These are phyloP conservation scores for Nyctibius bracteatus DNA, from an alignment of 2,113 vertebrate genomes.

Conservation along the genomic window DNA sequence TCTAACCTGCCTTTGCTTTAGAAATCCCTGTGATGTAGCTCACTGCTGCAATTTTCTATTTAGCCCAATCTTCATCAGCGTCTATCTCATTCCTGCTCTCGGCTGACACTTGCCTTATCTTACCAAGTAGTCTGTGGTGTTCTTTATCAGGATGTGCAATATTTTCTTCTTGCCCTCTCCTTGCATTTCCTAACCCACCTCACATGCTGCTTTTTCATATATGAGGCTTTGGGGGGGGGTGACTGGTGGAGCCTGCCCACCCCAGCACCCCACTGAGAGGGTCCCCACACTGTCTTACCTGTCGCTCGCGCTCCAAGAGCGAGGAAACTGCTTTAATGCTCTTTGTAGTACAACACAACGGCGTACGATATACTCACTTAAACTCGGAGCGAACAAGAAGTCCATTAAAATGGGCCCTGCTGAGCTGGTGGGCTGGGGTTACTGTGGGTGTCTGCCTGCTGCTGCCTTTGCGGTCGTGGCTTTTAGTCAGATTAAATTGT, in stretches of 20 bases:
- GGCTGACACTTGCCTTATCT: not conserved
- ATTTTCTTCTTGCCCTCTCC: not conserved
- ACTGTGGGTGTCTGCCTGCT: not conserved
- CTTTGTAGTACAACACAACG: not conserved
- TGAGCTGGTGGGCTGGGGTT: slow-evolving; percentile 8
- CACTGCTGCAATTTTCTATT: not conserved
- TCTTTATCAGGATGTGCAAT: not conserved
- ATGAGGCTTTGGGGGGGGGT: not conserved
- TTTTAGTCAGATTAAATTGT: slow-evolving; percentile 37
- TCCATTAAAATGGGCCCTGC: not conserved
- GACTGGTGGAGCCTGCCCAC: not conserved
- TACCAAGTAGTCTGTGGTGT: not conserved
- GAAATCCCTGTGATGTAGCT: not conserved
- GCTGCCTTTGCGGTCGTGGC: not conserved
- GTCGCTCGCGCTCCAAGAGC: not conserved
- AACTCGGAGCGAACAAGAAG: not conserved
- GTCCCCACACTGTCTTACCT: not conserved
- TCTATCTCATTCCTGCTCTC: not conserved
- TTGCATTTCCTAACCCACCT: not conserved
- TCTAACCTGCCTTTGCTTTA: not conserved
- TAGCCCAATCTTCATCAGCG: not conserved
- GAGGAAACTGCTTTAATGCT: not conserved
- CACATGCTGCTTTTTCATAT: not conserved
- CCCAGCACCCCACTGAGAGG: rapidly evolving
- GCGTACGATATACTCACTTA: not conserved